Evolutionary conservation across 2,113 vertebrate genomes (phyloP).

Genomic region (Malurus elegans): DNA sequence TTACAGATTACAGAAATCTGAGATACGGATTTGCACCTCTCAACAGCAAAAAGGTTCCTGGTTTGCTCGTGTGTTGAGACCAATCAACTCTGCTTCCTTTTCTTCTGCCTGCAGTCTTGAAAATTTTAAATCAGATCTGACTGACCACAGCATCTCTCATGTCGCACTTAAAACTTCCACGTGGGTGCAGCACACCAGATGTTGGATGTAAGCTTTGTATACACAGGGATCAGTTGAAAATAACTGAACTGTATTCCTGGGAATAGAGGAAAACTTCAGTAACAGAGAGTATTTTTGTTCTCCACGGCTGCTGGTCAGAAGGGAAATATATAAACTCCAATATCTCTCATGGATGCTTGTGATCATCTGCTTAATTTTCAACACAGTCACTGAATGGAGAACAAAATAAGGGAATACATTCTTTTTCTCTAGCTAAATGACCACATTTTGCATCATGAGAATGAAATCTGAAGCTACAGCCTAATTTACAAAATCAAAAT

Average conservation of each 20-base stretch:
- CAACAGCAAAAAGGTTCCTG: neutral
- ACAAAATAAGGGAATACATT: neutral
- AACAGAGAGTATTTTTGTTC: neutral
- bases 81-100: neutral
- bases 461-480: neutral
- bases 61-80: neutral
- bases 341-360: neutral
- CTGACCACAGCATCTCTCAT: neutral
- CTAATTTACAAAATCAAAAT: neutral
- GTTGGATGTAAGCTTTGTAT: neutral
- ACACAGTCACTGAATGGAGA: neutral
- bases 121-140: neutral
- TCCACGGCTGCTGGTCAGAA: neutral
- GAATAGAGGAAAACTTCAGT: neutral
- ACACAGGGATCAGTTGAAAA: fast-evolving
- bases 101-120: neutral
- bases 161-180: neutral
- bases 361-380: neutral
- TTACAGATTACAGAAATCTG: neutral
- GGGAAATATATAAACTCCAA: neutral
- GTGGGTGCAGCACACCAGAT: neutral
- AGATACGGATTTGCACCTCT: neutral
- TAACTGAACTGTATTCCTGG: fast-evolving
- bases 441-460: neutral
- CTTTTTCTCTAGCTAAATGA: neutral